Percentiles rank a stretch among this genome's conserved stretches.
phyloP scores from a whole-genome alignment of 1,140 invertebrate genomes.

The Monochamus saltuarius region DNA sequence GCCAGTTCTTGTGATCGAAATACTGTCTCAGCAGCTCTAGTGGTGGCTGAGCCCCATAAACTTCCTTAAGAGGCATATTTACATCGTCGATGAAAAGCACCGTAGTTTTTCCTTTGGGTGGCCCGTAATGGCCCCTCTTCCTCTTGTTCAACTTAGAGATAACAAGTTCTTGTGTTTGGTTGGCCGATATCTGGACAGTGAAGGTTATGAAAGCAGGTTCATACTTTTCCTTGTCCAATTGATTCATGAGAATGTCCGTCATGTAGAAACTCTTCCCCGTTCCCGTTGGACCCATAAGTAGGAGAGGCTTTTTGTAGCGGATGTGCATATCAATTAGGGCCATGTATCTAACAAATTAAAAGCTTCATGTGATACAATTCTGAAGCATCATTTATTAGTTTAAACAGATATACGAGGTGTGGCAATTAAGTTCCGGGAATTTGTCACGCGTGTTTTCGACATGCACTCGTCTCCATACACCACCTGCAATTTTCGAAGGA shows the following conservation, averaged over 20 bases:
- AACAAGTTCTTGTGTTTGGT: conserved; percentile 84
- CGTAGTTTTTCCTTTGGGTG: conserved; percentile 71
- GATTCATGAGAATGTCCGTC: conserved; percentile 81
- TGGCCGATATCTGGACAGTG: conserved; percentile 83
- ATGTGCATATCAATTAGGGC: conserved; percentile 69
- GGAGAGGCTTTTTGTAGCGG: conserved; percentile 65
- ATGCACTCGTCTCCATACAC: too few relatives aligned
- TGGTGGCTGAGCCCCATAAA: conserved; percentile 87
- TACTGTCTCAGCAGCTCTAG: conserved; percentile 86
- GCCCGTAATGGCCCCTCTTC: conserved; percentile 78
- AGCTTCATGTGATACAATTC: neutral
- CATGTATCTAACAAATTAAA: conserved; percentile 46
- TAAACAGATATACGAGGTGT: too few relatives aligned
- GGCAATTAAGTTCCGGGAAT: too few relatives aligned
- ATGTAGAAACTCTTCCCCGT: conserved; percentile 92
- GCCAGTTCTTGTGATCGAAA: conserved; percentile 83
- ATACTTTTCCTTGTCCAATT: conserved; percentile 70
- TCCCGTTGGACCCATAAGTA: conserved; percentile 87
- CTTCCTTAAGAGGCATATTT: conserved; percentile 86
- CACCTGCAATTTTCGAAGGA: too few relatives aligned
- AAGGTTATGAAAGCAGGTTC: conserved; percentile 84
- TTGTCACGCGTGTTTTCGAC: too few relatives aligned
- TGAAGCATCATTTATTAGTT: too few relatives aligned
- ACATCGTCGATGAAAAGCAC: conserved; percentile 92
- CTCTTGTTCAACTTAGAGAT: conserved; percentile 81